Percentiles rank a stretch among this genome's conserved stretches.
These are phyloP conservation scores for Macrochelys suwanniensis DNA, from an alignment of 2,797 vertebrate genomes.

Conservation along the genomic window DNA sequence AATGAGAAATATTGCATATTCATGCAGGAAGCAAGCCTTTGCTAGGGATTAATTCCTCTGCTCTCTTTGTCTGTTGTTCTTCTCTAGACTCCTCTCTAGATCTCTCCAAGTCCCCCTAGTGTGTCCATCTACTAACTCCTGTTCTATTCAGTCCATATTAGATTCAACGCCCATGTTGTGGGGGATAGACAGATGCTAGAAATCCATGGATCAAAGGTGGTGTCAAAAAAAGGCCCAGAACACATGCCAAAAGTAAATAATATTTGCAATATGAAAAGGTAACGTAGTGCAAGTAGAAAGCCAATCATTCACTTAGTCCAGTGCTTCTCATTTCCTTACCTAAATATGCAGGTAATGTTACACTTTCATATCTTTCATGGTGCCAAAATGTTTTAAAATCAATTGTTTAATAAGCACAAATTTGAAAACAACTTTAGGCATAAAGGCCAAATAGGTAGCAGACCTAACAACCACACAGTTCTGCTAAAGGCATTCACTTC, in stretches of 20 bases:
- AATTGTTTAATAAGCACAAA: not conserved
- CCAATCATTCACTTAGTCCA: slow-evolving; percentile 2
- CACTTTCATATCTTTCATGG: slow-evolving; percentile 47
- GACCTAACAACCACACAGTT: not conserved
- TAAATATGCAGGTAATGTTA: slow-evolving; percentile 40
- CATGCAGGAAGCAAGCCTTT: not conserved
- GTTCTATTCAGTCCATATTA: not conserved
- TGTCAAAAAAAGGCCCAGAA: not conserved
- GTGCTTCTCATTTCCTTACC: not conserved
- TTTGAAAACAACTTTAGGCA: rapidly evolving
- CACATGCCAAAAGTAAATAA: not conserved
- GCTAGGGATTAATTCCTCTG: not conserved
- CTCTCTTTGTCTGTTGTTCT: slow-evolving; percentile 20
- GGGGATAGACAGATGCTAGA: not conserved
- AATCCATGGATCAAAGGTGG: not conserved
- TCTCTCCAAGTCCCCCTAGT: not conserved
- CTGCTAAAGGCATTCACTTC: not conserved
- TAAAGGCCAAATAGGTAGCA: not conserved
- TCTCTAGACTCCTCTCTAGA: not conserved
- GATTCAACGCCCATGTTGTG: not conserved
- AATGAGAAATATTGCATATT: not conserved
- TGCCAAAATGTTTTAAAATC: slow-evolving; percentile 64
- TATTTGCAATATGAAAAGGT: not conserved
- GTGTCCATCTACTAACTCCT: not conserved
- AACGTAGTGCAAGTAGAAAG: not conserved